These are phyloP conservation scores for Formicarius rufipectus DNA, from an alignment of 2,113 vertebrate genomes.

Conservation along the genomic window DNA sequence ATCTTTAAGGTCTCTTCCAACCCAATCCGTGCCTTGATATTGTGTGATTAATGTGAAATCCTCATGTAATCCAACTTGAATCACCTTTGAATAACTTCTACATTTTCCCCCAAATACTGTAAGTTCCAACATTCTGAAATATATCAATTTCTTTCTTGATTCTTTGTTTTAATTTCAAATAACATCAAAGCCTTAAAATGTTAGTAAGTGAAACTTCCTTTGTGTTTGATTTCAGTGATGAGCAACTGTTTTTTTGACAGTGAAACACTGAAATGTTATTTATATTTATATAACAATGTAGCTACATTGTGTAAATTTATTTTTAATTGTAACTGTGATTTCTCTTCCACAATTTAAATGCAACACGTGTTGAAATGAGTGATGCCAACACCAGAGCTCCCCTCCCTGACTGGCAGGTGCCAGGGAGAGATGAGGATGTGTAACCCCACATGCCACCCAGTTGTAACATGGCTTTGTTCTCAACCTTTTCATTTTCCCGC, in stretches of 20 bases:
- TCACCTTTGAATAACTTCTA: not conserved
- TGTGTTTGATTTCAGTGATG: not conserved
- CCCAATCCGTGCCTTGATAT: not conserved
- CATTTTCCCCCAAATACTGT: not conserved
- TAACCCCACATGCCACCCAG: not conserved
- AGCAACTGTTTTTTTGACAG: not conserved
- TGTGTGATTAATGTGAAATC: not conserved
- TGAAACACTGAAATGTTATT: not conserved
- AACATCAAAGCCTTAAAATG: not conserved
- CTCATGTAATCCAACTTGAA: not conserved
- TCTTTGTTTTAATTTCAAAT: not conserved
- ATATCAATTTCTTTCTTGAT: not conserved
- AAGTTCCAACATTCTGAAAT: not conserved
- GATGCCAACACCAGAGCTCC: not conserved
- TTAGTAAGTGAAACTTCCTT: not conserved
- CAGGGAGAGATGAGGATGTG: not conserved
- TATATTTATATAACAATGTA: not conserved
- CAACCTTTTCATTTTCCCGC: not conserved
- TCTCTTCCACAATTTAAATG: not conserved
- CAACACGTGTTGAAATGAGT: not conserved
- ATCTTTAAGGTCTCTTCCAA: not conserved
- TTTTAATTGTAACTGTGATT: not conserved
- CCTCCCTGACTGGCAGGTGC: not conserved
- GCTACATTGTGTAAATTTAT: no score
- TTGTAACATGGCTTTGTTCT: not conserved